phyloP scores from a whole-genome alignment of 2,113 vertebrate genomes.

The Salvelinus sp. region DNA sequence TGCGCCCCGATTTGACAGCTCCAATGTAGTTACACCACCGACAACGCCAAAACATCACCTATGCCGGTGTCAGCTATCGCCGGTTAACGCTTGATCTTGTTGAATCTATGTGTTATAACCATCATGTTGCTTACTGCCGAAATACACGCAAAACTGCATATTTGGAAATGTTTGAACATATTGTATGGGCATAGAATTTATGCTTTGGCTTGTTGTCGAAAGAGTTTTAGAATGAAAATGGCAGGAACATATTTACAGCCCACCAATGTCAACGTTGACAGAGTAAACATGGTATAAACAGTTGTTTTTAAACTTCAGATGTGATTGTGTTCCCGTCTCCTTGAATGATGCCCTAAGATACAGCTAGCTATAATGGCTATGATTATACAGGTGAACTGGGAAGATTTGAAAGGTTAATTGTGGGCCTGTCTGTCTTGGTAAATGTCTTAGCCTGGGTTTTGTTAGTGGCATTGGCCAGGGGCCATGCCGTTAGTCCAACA shows the following conservation, averaged over 20 bases:
- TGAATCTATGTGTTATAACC: no score
- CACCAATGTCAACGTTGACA: background rate
- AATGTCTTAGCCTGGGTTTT: background rate
- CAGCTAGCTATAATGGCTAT: background rate
- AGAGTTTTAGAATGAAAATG: background rate
- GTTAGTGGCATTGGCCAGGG: background rate
- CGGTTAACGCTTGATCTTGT: no score
- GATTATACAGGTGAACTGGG: background rate
- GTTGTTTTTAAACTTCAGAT: background rate
- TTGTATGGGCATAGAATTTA: no score
- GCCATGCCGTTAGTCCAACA: background rate
- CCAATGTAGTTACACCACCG: no score
- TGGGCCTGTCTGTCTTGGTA: background rate
- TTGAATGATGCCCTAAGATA: background rate
- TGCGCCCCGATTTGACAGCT: no score
- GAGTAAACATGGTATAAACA: background rate
- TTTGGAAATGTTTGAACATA: no score
- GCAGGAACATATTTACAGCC: background rate
- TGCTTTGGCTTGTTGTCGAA: no score
- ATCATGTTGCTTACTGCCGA: no score
- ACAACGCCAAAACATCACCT: no score
- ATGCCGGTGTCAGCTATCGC: no score
- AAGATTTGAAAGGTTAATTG: background rate
- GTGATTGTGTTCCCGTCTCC: background rate
- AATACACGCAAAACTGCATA: no score